Percentiles rank a stretch among this genome's conserved stretches.
phyloP scores from a whole-genome alignment of 2,113 vertebrate genomes.

The Scytalopus superciliaris region DNA sequence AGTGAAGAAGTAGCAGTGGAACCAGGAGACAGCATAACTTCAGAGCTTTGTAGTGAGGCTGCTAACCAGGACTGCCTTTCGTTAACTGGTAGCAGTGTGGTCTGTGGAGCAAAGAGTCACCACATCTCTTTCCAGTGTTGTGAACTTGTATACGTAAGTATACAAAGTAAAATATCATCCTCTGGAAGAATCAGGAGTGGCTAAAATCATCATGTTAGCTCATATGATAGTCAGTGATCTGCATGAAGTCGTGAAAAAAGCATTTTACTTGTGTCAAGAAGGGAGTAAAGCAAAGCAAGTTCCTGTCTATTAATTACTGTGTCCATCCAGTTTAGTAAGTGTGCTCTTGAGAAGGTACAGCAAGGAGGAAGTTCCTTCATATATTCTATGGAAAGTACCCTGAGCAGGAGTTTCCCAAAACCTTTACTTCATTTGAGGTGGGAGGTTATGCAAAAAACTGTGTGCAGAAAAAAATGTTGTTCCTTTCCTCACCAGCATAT shows the following conservation, averaged over 20 bases:
- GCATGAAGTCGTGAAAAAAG: not conserved
- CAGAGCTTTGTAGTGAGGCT: not conserved
- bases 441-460: not conserved
- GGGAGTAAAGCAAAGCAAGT: not conserved
- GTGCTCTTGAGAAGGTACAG: not conserved
- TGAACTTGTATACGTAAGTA: not conserved
- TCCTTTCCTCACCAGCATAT: not conserved
- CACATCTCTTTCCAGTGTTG: not conserved
- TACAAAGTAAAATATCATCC: not conserved
- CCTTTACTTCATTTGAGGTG: not conserved
- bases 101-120: not conserved
- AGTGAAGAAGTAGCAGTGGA: not conserved
- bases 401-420: not conserved
- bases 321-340: not conserved
- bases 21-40: not conserved
- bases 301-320: not conserved
- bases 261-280: not conserved
- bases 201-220: not conserved
- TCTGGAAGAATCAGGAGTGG: not conserved
- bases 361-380: not conserved
- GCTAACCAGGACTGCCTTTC: fast-evolving
- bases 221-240: not conserved
- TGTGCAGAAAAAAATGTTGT: not conserved
- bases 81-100: fast-evolving
- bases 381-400: not conserved